Base-by-base conservation (phyloP, 2,113 vertebrate species). In the Pao palembangensis region DNA sequence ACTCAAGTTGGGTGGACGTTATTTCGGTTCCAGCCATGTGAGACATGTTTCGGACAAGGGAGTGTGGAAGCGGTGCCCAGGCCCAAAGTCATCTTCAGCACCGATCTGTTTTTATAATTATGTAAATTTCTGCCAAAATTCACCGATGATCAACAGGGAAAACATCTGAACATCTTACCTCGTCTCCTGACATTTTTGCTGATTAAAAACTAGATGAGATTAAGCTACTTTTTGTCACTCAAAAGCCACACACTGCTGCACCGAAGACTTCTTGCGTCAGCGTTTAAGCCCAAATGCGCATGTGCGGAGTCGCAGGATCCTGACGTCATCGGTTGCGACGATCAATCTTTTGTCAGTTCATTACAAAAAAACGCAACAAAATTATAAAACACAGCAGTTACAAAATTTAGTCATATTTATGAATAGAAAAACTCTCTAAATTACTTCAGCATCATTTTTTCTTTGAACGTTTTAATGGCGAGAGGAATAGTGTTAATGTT, bases 161-260 rank as follows among this genome's bases (percentile, higher is more conserved):
- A n/a, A 17, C 1, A 1, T 23, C 10, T 6, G 5, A 16, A 6
- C 6, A 6, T 46, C 80, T 72, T 42, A 92, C 91, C 89, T 92
- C 91, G 81, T 92, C 91, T 82, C 90, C 91, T 56, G 90, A 92
- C 91, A 92, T 92, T 74, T 75, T 86, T 76, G 76, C 67, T 18
- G 47, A 0, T 0, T 58, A 14, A 28, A 48, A 51, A 31, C 44
- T 20, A 43, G 8, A 17, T 16, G 4, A 65, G 69, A 71, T 51
- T 41, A 6, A 46, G 15, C 15, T 58, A 53, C 60, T 75, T 60
- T 61, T 44, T 53, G 25, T 71, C 44, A 25, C 50, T 58, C 51
- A 48, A 19, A 55, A 46, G 46, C 15, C 42, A 15, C 68, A 61
- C 75, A 72, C 71, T 19, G 44, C 57, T 63, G 54, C 69, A 50